Base-by-base conservation (phyloP, 2,797 vertebrate species). In the Paedocypris micromegethes region DNA sequence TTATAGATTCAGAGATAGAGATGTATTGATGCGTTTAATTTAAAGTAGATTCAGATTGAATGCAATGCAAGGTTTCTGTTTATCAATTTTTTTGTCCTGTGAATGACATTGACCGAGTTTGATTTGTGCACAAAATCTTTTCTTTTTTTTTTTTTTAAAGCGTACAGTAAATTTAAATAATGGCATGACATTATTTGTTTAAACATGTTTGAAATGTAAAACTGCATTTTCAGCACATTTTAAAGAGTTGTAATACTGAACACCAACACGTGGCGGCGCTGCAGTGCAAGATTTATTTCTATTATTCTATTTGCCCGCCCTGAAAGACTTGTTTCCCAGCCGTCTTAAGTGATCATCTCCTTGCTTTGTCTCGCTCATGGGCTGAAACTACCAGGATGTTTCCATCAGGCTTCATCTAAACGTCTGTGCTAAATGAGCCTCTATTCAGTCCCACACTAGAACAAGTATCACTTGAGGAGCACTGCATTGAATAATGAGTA, bases 401-500 rank as follows among this genome's bases (percentile, higher is more conserved):
- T 48, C 58, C 50, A 68, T 68, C 49, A 61, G 58, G n/a, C 47
- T 61, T 68, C 43, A 61, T 54, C 47, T 68, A 61, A 47, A 4
- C 50, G 23, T n/a, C 38, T 49, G 42, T 54, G 49, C 6, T 49
- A 3, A 48, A 39, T 5, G n/a, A 53, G 38, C 44, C 23, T 23
- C 23, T 23, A 23, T 23, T 23, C 23, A 23, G 23, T 23, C 23
- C 23, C 23, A 23, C 23, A 23, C 23, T 23, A 23, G 23, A 23
- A 23, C 23, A 23, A 23, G 23, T 23, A 23, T 23, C 23, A 23
- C 23, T 23, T 23, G 23, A 23, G 23, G 23, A 23, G 23, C 47
- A 37, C 9, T 45, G 45, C 23, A 51, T 70, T 70, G 57, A 45
- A 63, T 70, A 70, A 74, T 41, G 63, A 73, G 62, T 54, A 48